Conservation (phyloP, 2,888 invertebrate genomes). For the Spodoptera picta region DNA sequence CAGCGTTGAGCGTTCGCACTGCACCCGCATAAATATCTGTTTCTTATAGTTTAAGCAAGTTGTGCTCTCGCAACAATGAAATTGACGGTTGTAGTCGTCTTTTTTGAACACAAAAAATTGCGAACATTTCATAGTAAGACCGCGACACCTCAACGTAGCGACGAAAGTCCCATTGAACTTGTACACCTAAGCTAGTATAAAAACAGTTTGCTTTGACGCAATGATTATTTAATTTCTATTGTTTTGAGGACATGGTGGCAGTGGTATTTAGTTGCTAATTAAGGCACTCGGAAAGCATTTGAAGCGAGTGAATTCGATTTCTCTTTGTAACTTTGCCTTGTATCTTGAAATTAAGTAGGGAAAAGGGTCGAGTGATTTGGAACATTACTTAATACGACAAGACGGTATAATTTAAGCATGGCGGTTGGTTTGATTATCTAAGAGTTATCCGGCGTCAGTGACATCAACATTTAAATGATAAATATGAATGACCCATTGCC, state of each 20-base stretch:
- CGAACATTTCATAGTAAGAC: slow-evolving; percentile 8
- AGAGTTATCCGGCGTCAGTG: slow-evolving; percentile 57
- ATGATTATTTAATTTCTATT: slow-evolving; percentile 28
- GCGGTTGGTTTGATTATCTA: slow-evolving; percentile 49
- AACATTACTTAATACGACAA: slow-evolving; percentile 44
- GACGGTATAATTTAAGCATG: slow-evolving; percentile 32
- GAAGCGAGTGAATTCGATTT: slow-evolving; percentile 21
- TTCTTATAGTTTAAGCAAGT: slow-evolving; percentile 26
- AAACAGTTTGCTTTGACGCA: slow-evolving; percentile 17
- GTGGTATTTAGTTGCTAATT: slow-evolving; percentile 16
- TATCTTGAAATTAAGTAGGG: slow-evolving; percentile 25
- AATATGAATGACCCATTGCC: slow-evolving; percentile 57
- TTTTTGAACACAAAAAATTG: slow-evolving; percentile 16
- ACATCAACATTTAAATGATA: slow-evolving; percentile 58
- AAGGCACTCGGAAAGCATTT: slow-evolving; percentile 15
- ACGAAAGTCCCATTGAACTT: slow-evolving; percentile 3
- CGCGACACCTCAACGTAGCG: slow-evolving; percentile 1
- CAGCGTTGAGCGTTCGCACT: neutral
- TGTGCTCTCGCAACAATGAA: slow-evolving; percentile 34
- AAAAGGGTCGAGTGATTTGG: slow-evolving; percentile 49
- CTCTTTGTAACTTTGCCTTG: slow-evolving; percentile 26
- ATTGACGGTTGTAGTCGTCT: slow-evolving; percentile 20
- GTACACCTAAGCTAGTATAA: slow-evolving; percentile 7
- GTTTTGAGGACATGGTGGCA: slow-evolving; percentile 9
- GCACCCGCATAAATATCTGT: slow-evolving; percentile 2